Conservation (phyloP, 1,140 invertebrate genomes). For the Lanistes nyassanus region DNA sequence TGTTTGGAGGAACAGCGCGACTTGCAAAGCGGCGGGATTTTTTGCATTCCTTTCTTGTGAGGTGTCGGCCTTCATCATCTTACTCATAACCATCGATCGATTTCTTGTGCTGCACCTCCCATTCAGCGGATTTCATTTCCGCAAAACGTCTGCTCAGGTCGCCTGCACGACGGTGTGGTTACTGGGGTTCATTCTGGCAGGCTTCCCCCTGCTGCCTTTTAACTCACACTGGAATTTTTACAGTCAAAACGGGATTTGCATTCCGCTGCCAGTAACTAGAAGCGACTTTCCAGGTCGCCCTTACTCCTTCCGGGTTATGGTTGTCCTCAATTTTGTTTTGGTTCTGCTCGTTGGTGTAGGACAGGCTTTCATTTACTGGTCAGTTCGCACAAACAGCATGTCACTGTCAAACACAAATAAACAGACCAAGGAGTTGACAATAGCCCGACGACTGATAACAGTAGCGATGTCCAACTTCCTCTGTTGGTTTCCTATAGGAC, state of each 20-base stretch:
- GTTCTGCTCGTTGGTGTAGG: conserved; percentile 37
- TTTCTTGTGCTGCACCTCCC: conserved; percentile 38
- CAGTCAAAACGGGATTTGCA: conserved; percentile 24
- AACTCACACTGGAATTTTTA: conserved; percentile 19
- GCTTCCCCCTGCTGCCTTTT: conserved; percentile 23
- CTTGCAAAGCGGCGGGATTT: conserved; percentile 47
- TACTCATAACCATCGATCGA: conserved; percentile 42
- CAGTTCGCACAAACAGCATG: conserved; percentile 17
- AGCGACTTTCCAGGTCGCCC: conserved; percentile 23
- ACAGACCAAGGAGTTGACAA: conserved; percentile 17
- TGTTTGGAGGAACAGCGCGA: conserved; percentile 39
- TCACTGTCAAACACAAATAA: not conserved
- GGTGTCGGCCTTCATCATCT: conserved; percentile 48
- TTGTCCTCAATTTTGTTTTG: conserved; percentile 36
- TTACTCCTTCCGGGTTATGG: conserved; percentile 35
- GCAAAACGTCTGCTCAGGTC: not conserved
- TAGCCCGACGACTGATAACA: conserved; percentile 27
- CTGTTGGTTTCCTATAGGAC: conserved; percentile 37
- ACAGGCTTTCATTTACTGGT: conserved; percentile 38
- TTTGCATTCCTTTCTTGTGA: conserved; percentile 46
- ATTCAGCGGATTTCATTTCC: conserved; percentile 17
- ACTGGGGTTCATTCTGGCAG: conserved; percentile 1
- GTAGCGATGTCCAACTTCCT: conserved; percentile 33
- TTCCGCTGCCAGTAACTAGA: conserved; percentile 33
- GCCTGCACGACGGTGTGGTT: conserved; percentile 15